phyloP scores from a whole-genome alignment of 2,797 vertebrate genomes.

The Todus mexicanus region DNA sequence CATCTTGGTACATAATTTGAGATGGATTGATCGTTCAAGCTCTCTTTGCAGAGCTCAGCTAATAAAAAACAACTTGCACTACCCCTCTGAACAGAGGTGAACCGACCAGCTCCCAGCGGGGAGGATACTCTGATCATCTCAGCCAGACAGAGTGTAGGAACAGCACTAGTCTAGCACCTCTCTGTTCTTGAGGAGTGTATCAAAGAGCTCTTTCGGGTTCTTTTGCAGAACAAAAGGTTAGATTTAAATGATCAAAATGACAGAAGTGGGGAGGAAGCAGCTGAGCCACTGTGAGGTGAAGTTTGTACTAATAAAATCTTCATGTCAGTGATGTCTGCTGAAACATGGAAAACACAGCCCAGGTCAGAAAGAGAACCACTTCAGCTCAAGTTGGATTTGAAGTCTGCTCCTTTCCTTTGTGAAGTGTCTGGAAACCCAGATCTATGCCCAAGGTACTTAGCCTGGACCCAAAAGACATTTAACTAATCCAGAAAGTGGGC shows the following conservation, averaged over 20 bases:
- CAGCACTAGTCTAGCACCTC: not conserved
- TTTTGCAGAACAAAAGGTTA: not conserved
- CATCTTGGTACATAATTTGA: not conserved
- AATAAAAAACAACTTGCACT: not conserved
- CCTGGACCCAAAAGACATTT: not conserved
- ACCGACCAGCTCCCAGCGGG: not conserved
- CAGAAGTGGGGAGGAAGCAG: not conserved
- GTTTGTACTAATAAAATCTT: not conserved
- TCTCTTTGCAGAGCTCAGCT: not conserved
- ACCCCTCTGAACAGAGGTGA: not conserved
- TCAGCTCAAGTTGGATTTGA: not conserved
- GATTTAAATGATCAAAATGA: not conserved
- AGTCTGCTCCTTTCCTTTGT: not conserved
- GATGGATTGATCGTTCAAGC: not conserved
- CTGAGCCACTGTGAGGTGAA: not conserved
- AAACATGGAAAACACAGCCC: not conserved
- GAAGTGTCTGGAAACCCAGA: not conserved
- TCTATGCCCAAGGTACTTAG: not conserved
- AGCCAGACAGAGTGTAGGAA: accelerated
- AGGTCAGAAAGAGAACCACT: not conserved
- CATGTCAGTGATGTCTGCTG: not conserved
- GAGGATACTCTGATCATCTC: not conserved
- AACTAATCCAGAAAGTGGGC: not conserved
- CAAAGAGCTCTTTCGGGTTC: not conserved
- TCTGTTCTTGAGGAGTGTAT: not conserved